Evolutionary conservation across 2,888 invertebrate species (phyloP), one percentile per base, ranked within the genome.

Genomic region (Dendrolimus houi): DNA sequence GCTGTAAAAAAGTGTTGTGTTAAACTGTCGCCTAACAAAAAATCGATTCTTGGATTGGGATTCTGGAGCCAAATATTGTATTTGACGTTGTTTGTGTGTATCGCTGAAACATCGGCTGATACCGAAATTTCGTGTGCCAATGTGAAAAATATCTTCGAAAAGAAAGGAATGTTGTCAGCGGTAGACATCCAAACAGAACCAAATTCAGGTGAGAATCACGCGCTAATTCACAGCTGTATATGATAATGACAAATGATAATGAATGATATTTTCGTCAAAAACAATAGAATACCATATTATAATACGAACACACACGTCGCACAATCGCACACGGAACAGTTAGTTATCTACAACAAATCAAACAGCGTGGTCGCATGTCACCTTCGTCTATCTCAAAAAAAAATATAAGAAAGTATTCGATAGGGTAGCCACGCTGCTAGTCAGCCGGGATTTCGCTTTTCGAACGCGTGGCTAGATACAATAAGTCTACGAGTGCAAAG

Each of bases 1-100:
- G 84, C 85, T 84, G 88, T 88, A 87, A 83, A 81, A 81, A 79
- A 82, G 89, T 87, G 85, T 87, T 86, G 74, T 88, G 87, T 74
- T 77, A 83, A 85, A 87, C 83, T 85, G 85, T 85, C 85, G 79
- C 76, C 79, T 79, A 84, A 83, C 83, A 85, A 86, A 86, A 89
- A 89, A 90, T 90, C 90, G 89, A 90, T 90, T 90, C 84, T 86
- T 68, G 85, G 86, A 81, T 85, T 84, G 76, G 80, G 82, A 83
- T 85, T 87, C 83, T 74, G 74, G 74, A 83, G 78, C 79, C 82
- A 82, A 85, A 85, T 87, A 80, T 76, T 88, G 76, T 85, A 79
- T 86, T 81, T 87, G 79, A 70, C 86, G 72, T 77, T 87, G 74
- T 74, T 82, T 72, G 77, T 79, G 68, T 81, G 81, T 77, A 78